These are phyloP conservation scores for Regulus satrapa DNA, from an alignment of 2,113 vertebrate species.

Conservation along the genomic window DNA sequence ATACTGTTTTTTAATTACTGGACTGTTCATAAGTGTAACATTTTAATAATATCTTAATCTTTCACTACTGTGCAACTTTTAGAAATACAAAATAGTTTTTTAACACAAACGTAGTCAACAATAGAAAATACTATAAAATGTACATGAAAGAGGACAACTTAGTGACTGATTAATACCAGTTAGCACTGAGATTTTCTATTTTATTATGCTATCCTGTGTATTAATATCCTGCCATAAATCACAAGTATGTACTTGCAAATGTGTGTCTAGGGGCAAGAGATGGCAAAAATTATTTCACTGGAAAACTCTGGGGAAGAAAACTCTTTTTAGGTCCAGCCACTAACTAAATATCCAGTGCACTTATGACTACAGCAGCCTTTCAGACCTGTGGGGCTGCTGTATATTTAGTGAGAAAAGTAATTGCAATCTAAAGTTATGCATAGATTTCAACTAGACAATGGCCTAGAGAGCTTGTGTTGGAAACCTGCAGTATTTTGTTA, in stretches of 20 bases:
- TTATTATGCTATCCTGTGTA: background rate
- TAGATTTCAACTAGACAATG: background rate
- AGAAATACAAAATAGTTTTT: background rate
- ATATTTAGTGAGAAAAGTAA: background rate
- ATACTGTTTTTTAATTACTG: background rate
- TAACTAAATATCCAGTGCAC: background rate
- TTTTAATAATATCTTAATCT: background rate
- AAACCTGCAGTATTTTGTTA: background rate
- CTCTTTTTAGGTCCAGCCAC: background rate
- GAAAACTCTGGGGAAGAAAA: background rate
- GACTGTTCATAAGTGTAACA: background rate
- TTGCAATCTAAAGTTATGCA: background rate
- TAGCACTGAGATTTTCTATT: background rate
- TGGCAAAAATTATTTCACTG: background rate
- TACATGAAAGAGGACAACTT: background rate
- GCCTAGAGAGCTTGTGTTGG: background rate
- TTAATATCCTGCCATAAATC: background rate
- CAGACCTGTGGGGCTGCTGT: background rate
- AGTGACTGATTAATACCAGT: background rate
- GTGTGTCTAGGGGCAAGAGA: background rate
- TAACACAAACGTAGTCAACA: background rate
- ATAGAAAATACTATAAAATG: background rate
- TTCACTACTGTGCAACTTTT: background rate
- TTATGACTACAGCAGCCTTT: background rate
- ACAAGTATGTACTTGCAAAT: background rate